Evolutionary conservation across 2,888 invertebrate genomes (phyloP).

Genomic region (Drosophila infuscata): DNA sequence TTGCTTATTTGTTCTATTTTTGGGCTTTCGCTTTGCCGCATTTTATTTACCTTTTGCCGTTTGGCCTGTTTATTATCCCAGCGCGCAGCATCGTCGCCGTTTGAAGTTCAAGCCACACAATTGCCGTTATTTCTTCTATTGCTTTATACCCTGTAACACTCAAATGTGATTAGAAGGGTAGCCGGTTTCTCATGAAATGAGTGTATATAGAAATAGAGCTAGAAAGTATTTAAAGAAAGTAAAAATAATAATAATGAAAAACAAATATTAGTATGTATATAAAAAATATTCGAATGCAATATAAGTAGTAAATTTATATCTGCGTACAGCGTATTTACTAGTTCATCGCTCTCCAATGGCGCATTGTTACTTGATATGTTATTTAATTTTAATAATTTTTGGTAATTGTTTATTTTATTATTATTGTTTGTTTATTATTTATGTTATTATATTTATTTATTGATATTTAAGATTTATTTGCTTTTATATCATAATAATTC

Average conservation of each 20-base stretch:
- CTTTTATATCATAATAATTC: not conserved
- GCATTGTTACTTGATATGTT: not conserved
- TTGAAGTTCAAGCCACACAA: conserved; percentile 74
- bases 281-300: not conserved
- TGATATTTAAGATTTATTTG: not conserved
- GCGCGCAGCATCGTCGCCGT: conserved; percentile 39
- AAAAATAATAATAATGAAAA: not conserved
- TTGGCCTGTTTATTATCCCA: conserved; percentile 73
- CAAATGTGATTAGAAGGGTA: not conserved
- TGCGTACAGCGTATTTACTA: not conserved
- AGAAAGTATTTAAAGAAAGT: not conserved
- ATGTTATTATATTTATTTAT: not conserved
- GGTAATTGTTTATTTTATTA: not conserved
- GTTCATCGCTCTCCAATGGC: not conserved
- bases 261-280: not conserved
- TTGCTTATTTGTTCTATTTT: conserved; percentile 47
- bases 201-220: not conserved
- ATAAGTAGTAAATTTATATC: too few relatives aligned
- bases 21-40: conserved; percentile 48
- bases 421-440: not conserved
- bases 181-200: not conserved
- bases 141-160: not conserved
- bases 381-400: not conserved
- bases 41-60: conserved; percentile 69
- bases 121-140: not conserved